Percentiles rank a stretch among this genome's conserved stretches.
Evolutionary conservation across 2,888 invertebrate genomes (phyloP).

Genomic region (Scaptomyza reducta): DNA sequence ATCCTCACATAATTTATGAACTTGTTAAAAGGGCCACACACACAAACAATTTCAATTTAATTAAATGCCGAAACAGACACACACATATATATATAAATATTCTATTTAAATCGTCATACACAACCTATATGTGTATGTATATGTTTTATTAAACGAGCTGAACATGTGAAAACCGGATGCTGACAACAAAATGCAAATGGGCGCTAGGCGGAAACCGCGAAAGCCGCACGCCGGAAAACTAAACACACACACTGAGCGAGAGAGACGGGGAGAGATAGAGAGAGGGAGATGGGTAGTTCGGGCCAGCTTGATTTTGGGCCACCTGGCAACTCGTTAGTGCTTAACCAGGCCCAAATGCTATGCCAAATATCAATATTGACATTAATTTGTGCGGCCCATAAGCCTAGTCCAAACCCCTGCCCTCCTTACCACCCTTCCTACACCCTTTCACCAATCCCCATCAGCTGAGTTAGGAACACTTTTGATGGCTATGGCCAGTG

Average conservation of each 20-base stretch:
- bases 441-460: no score
- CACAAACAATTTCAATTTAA: conserved; percentile 22
- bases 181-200: conserved; percentile 49
- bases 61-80: conserved; percentile 12
- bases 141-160: not conserved
- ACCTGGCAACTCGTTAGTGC: conserved; percentile 68
- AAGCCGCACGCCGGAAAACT: conserved; percentile 65
- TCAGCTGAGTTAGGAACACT: not conserved
- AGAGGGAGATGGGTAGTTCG: not conserved
- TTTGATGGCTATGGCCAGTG: conserved; percentile 38
- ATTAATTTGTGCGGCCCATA: conserved; percentile 68
- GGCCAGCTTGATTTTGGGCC: conserved; percentile 18
- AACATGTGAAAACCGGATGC: conserved; percentile 6
- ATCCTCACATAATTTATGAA: conserved; percentile 39
- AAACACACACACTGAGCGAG: conserved; percentile 48
- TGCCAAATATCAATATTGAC: conserved; percentile 75
- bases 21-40: conserved; percentile 8
- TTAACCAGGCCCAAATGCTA: conserved; percentile 62
- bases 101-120: not conserved
- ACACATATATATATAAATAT: not conserved
- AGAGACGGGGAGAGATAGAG: conserved; percentile 1
- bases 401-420: not conserved
- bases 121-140: not conserved
- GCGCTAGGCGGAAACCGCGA: conserved; percentile 53
- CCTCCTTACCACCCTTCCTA: not conserved